Conservation (phyloP, 1,140 invertebrate genomes). For the Helicorthomorpha holstii region DNA sequence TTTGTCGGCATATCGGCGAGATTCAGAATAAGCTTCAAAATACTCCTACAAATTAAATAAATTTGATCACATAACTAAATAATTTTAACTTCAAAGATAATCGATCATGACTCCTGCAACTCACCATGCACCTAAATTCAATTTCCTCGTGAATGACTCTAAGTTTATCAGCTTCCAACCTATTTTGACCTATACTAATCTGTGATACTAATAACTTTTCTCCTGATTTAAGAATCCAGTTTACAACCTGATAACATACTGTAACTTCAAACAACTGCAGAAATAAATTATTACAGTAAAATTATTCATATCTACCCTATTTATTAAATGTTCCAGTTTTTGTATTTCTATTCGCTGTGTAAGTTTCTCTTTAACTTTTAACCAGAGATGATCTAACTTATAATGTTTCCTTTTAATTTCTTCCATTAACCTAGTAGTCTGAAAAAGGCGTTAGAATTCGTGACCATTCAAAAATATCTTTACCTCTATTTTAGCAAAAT, state of each 20-base stretch:
- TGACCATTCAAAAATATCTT: too few species aligned
- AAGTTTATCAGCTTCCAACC: constrained; percentile 46
- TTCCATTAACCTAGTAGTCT: background rate
- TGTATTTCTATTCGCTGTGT: background rate
- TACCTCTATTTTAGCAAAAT: background rate
- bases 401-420: background rate
- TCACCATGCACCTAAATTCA: constrained; percentile 54
- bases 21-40: constrained; percentile 44
- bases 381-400: background rate
- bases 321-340: background rate
- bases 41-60: constrained; percentile 18
- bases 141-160: constrained; percentile 52
- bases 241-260: constrained; percentile 34
- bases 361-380: background rate
- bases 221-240: constrained; percentile 57
- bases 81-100: constrained; percentile 2
- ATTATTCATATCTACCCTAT: background rate
- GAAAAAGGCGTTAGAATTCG: too few species aligned
- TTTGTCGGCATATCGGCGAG: constrained; percentile 39
- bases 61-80: background rate
- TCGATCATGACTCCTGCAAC: constrained; percentile 6
- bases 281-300: constrained; percentile 2
- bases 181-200: constrained; percentile 50
- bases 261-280: background rate
- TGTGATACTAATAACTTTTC: constrained; percentile 49